Conservation (phyloP, 2,797 vertebrate species). For the Sebastes flavidus region DNA sequence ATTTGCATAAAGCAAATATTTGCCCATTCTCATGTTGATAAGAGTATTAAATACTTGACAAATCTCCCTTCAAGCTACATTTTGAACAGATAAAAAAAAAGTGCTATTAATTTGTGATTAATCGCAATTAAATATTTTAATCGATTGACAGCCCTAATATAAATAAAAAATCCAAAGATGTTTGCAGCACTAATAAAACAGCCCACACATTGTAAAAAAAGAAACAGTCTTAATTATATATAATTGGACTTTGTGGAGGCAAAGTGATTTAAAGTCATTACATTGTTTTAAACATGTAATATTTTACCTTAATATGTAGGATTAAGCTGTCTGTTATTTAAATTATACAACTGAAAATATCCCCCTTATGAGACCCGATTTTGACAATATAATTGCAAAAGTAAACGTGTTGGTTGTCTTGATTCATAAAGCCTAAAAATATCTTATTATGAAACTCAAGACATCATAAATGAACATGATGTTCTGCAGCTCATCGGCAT, state of each 20-base stretch:
- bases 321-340: background rate
- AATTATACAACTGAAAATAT: background rate
- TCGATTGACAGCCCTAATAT: too few species aligned
- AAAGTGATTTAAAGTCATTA: background rate
- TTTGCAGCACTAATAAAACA: background rate
- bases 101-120: too few species aligned
- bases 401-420: background rate
- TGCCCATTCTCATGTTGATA: too few species aligned
- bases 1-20: too few species aligned
- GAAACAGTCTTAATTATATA: background rate
- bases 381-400: background rate
- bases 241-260: background rate
- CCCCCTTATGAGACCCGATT: background rate
- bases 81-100: too few species aligned
- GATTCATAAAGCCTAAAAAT: background rate
- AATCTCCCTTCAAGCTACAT: too few species aligned
- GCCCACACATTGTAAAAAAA: background rate
- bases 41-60: too few species aligned
- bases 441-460: background rate
- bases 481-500: background rate
- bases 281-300: background rate
- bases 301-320: background rate
- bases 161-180: background rate
- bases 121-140: too few species aligned
- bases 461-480: background rate